A percentile compares a stretch with the other conserved stretches of the same genome.
Conservation (phyloP, 2,888 invertebrate genomes). For the Gasteruption jaculator region DNA sequence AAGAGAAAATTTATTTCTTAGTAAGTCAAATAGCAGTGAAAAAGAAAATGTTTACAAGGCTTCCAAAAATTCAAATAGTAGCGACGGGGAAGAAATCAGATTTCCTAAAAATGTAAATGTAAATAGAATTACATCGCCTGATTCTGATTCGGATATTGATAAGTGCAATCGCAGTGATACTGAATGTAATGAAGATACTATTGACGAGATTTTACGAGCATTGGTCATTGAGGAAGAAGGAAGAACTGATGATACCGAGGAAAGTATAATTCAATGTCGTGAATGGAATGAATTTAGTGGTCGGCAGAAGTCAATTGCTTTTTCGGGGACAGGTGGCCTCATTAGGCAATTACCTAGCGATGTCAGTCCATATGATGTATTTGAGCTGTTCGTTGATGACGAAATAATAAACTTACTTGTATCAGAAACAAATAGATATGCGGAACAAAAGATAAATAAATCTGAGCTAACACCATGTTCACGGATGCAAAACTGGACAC, state of each 20-base stretch:
- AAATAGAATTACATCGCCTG: slow-evolving; percentile 20
- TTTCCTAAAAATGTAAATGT: slow-evolving; percentile 14
- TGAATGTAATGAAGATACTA: slow-evolving; percentile 20
- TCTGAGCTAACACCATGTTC: slow-evolving; percentile 13
- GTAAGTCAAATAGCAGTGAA: slow-evolving; percentile 15
- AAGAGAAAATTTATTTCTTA: slow-evolving; percentile 13
- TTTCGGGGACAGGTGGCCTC: slow-evolving; percentile 13
- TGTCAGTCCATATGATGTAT: slow-evolving; percentile 18
- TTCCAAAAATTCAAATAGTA: slow-evolving; percentile 19
- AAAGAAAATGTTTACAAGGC: slow-evolving; percentile 11
- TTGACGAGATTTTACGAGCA: slow-evolving; percentile 20
- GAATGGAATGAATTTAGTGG: slow-evolving; percentile 19
- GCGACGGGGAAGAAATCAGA: slow-evolving; percentile 19
- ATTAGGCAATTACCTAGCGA: slow-evolving; percentile 16
- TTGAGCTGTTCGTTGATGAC: slow-evolving; percentile 19
- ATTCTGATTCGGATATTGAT: slow-evolving; percentile 21
- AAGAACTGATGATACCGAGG: slow-evolving; percentile 15
- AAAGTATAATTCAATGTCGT: slow-evolving; percentile 14
- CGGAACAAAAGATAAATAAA: slow-evolving; percentile 19
- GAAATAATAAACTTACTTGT: slow-evolving; percentile 20
- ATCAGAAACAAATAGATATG: slow-evolving; percentile 25
- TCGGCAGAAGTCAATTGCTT: slow-evolving; percentile 16
- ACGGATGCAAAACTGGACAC: slow-evolving; percentile 24
- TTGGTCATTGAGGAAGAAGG: slow-evolving; percentile 20
- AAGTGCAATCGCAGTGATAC: slow-evolving; percentile 19